Evolutionary conservation across 2,888 invertebrate genomes (phyloP).

Genomic region (Habroteleia sp.): DNA sequence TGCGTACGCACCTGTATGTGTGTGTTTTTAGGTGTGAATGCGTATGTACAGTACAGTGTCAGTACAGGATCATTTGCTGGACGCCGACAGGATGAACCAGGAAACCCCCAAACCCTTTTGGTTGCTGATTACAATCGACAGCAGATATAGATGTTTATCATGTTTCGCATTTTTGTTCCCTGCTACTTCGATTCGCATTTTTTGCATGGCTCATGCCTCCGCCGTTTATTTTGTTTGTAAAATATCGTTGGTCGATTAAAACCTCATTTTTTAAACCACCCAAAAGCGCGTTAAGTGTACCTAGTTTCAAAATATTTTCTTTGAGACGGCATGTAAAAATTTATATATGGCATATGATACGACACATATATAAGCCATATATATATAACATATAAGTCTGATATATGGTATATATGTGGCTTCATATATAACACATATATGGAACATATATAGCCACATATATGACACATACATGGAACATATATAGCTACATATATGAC

Average conservation of each 20-base stretch:
- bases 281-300: no score
- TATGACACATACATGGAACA: no score
- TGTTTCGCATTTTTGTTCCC: constrained; percentile 50
- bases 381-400: no score
- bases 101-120: constrained; percentile 48
- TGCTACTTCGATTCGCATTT: constrained; percentile 26
- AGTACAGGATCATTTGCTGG: constrained; percentile 60
- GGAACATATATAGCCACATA: no score
- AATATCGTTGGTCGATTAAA: constrained; percentile 5
- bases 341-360: no score
- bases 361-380: no score
- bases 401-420: no score
- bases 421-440: no score
- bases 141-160: constrained; percentile 41
- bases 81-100: constrained; percentile 51
- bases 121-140: constrained; percentile 51
- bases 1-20: constrained; percentile 18
- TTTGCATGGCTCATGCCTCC: constrained; percentile 28
- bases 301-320: no score
- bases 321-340: no score
- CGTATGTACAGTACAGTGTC: constrained; percentile 51
- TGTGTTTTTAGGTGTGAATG: constrained; percentile 41
- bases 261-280: no score
- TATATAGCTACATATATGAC: no score
- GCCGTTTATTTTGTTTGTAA: constrained; percentile 39